Percentiles rank a stretch among this genome's conserved stretches.
Evolutionary conservation across 64 coral and sea anemone genomes (phyloP).

Genomic region (Pocillopora damicornis): DNA sequence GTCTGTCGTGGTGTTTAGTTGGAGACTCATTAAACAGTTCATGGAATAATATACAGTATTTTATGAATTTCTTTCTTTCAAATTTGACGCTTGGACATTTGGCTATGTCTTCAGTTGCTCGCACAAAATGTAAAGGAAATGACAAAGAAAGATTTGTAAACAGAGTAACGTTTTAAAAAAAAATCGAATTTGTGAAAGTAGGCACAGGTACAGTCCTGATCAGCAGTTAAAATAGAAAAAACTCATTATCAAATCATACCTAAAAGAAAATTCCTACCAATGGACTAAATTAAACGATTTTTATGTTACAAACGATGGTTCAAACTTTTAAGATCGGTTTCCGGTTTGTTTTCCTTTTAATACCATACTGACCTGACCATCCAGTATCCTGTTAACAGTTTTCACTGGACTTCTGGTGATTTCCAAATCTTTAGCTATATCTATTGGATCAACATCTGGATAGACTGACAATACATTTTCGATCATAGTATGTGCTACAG

Average conservation of each 20-base stretch:
- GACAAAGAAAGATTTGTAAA: background rate
- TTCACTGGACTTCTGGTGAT: slow-evolving; percentile 17
- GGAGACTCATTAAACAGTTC: too few species aligned
- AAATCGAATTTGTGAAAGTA: background rate
- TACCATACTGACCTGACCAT: slow-evolving; percentile 31
- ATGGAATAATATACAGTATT: too few species aligned
- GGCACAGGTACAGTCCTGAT: background rate
- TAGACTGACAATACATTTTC: slow-evolving; percentile 36
- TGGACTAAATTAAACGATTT: background rate
- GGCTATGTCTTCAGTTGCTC: too few species aligned
- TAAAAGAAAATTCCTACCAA: background rate
- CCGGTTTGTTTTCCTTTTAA: background rate
- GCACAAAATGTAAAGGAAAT: background rate
- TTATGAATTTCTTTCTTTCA: too few species aligned
- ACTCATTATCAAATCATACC: background rate
- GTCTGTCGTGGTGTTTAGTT: too few species aligned
- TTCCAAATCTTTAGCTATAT: slow-evolving; percentile 34
- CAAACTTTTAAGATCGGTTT: too few species aligned
- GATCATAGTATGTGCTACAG: slow-evolving; percentile 33
- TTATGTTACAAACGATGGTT: too few species aligned
- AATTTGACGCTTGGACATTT: too few species aligned
- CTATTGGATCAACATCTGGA: slow-evolving; percentile 46
- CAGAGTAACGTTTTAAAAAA: background rate
- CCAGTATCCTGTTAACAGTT: slow-evolving; percentile 50
- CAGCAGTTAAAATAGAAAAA: background rate